Base-by-base conservation (phyloP, 2,797 vertebrate species). In the Eulemur mongoz region DNA sequence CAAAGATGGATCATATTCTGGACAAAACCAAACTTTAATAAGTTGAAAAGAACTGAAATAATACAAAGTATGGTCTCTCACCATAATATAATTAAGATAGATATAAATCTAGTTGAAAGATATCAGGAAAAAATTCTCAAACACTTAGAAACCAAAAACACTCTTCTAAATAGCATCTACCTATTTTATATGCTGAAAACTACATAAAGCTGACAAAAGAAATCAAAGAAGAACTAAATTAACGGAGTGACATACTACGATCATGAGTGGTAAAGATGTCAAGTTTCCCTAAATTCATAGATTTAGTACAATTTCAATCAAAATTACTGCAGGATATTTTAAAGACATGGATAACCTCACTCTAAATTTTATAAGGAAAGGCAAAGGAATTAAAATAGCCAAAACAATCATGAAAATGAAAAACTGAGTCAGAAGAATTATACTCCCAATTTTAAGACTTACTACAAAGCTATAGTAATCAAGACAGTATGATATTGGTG, bases 1-100 rank as follows among this genome's bases (percentile, higher is more conserved):
- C 27, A 52, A 92, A 85, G 22, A 85, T 20, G 52, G 72, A 65
- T 25, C 25, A 61, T 50, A 86, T 82, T 94, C 14, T 78, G 43
- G 23, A 27, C 1, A 61, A 92, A 92, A 93, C 38, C 27, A 89
- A 82, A 73, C 5, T 11, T 92, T 92, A 96, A 38, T 4, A 84
- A 80, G 32, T 30, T 91, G 65, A 89, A 52, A 84, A 70, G 35
- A 84, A 69, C 0, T 40, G 18, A 96, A 91, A 83, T 70, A 70
- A 90, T 84, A n/a, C 38, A 84, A 90, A 88, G 30, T 76, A 73
- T 73, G 6, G 76, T 81, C 45, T 69, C 14, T 50, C 40, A 61
- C 25, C 9, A 67, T 81, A 88, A 45, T 13, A 95, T 38, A 95
- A 91, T 88, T 85, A 78, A 94, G 94, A 0, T 59, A 76, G 87